These are phyloP conservation scores for Lepidochrysops patricia DNA, from an alignment of 2,888 invertebrate species.

Conservation along the genomic window DNA sequence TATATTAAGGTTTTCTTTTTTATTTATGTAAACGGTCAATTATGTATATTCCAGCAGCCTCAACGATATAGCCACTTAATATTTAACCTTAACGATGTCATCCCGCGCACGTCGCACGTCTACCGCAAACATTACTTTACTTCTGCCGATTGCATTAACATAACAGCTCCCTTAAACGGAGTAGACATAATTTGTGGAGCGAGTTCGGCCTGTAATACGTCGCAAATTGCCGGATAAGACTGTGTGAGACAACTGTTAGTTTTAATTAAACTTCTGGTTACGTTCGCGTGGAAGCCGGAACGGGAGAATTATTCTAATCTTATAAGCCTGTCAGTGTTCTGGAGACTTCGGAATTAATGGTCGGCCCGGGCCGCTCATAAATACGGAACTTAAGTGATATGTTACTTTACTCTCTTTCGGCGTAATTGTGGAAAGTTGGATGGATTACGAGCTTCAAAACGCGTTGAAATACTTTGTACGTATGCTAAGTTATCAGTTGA, in stretches of 20 bases:
- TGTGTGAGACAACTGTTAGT: constrained; percentile 75
- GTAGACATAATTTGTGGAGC: constrained; percentile 71
- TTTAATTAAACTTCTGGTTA: constrained; percentile 73
- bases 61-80: constrained; percentile 30
- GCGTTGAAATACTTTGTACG: too few relatives aligned
- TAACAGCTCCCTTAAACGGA: constrained; percentile 72
- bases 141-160: constrained; percentile 67
- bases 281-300: constrained; percentile 63
- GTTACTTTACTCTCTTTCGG: not conserved
- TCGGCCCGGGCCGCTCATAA: not conserved
- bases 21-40: not conserved
- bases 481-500: not conserved
- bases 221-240: constrained; percentile 74
- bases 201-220: constrained; percentile 72
- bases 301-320: constrained; percentile 74
- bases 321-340: constrained; percentile 65
- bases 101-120: constrained; percentile 52
- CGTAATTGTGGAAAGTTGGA: not conserved
- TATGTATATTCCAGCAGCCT: not conserved
- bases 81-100: constrained; percentile 57
- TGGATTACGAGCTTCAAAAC: not conserved
- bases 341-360: constrained; percentile 47
- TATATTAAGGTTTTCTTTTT: not conserved
- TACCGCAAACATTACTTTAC: constrained; percentile 52
- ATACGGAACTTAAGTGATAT: constrained; percentile 9